Conservation (phyloP, 2,797 vertebrate genomes). For the Oceanodroma leucorhoa region DNA sequence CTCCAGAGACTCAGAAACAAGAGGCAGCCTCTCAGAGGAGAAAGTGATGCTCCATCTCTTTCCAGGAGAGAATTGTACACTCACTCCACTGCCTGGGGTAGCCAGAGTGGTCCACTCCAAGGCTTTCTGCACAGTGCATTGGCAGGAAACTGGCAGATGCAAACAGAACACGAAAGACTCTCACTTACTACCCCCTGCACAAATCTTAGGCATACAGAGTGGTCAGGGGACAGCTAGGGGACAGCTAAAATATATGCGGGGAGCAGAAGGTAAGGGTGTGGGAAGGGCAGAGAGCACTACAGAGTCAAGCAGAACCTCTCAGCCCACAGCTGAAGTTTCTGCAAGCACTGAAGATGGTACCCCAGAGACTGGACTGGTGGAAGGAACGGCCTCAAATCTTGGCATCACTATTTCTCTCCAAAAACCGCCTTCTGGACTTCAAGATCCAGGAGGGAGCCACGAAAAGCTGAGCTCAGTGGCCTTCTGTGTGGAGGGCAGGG, state of each 20-base stretch:
- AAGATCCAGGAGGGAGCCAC: constrained; percentile 51
- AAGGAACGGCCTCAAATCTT: constrained; percentile 45
- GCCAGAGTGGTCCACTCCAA: constrained; percentile 97
- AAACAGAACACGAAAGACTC: constrained; percentile 86
- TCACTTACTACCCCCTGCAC: constrained; percentile 85
- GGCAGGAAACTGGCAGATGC: constrained; percentile 92
- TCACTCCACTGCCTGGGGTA: constrained; percentile 90
- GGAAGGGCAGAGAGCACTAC: constrained; percentile 50
- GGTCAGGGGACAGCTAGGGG: constrained; percentile 76
- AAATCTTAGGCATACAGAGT: constrained; percentile 91
- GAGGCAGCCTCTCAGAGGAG: constrained; percentile 72
- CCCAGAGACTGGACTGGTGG: constrained; percentile 57
- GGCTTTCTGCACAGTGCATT: constrained; percentile 96
- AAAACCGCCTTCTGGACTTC: constrained; percentile 48
- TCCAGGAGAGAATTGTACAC: constrained; percentile 88
- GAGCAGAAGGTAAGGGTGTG: constrained; percentile 58
- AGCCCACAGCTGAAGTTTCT: constrained; percentile 46
- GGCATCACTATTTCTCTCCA: constrained; percentile 51
- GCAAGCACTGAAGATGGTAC: constrained; percentile 68
- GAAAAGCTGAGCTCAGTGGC: constrained; percentile 40
- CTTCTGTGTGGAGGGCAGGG: constrained; percentile 14
- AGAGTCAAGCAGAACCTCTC: constrained; percentile 42
- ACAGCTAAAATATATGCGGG: constrained; percentile 74
- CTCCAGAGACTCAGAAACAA: constrained; percentile 60
- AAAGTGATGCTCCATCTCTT: constrained; percentile 89